These are phyloP conservation scores for Salvelinus namaycush DNA, from an alignment of 2,113 vertebrate genomes.

Conservation along the genomic window DNA sequence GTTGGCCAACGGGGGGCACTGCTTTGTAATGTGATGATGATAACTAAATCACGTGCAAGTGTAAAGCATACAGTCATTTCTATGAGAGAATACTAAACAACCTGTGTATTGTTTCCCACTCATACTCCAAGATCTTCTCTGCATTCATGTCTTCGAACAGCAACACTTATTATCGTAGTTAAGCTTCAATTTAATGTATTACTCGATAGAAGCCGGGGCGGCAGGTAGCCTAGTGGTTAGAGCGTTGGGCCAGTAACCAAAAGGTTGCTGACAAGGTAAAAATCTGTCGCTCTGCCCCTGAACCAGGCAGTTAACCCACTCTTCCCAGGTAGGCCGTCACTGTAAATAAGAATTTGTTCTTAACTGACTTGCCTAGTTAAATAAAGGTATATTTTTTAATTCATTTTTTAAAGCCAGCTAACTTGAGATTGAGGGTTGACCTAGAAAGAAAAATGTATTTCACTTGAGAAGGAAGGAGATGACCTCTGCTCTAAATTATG, in stretches of 20 bases:
- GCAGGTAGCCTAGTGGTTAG: too few species aligned
- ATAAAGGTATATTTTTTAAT: too few species aligned
- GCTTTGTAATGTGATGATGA: neutral
- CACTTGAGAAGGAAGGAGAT: conserved; percentile 44
- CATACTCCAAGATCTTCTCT: neutral
- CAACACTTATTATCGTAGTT: neutral
- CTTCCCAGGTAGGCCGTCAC: too few species aligned
- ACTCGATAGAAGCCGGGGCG: too few species aligned
- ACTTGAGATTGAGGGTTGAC: too few species aligned
- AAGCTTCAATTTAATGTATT: neutral
- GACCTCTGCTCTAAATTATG: conserved; percentile 58
- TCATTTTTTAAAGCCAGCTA: too few species aligned
- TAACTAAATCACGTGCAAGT: conserved; percentile 16
- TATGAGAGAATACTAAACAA: neutral
- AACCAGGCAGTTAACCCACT: too few species aligned
- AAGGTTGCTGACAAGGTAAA: too few species aligned
- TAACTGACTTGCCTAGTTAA: too few species aligned
- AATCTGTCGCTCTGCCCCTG: too few species aligned
- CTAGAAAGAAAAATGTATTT: neutral
- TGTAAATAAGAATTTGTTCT: too few species aligned
- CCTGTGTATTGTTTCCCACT: neutral
- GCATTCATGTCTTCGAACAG: neutral
- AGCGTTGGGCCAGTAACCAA: too few species aligned
- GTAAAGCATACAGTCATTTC: neutral
- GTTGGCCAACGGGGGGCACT: neutral